phyloP scores from a whole-genome alignment of 1,140 invertebrate genomes.

The Trichonephila inaurata region DNA sequence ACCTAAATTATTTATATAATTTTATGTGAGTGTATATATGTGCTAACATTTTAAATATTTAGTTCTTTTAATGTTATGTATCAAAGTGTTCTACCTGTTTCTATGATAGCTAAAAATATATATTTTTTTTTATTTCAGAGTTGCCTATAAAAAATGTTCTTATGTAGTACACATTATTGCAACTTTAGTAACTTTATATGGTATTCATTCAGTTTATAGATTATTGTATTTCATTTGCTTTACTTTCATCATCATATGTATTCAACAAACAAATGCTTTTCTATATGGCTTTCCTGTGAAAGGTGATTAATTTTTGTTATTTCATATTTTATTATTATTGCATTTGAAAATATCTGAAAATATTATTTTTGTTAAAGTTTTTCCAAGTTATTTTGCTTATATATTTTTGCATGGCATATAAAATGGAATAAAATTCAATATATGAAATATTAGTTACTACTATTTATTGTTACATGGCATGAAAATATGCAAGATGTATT shows the following conservation, averaged over 20 bases:
- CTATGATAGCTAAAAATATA: no score
- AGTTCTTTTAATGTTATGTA: background rate
- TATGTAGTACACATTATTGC: conserved; percentile 46
- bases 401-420: no score
- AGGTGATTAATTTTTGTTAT: background rate
- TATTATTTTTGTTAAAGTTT: background rate
- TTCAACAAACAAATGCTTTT: conserved; percentile 55
- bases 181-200: conserved; percentile 43
- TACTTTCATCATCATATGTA: conserved; percentile 27
- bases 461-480: no score
- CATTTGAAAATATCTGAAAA: background rate
- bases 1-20: no score
- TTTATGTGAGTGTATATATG: no score
- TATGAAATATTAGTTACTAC: no score
- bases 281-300: conserved; percentile 8
- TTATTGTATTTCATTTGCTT: conserved; percentile 36
- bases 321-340: background rate
- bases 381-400: background rate
- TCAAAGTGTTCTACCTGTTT: no score
- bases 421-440: no score
- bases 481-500: no score
- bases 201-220: conserved; percentile 51
- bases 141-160: conserved; percentile 21
- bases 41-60: background rate
- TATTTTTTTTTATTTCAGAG: conserved; percentile 54